Conservation (phyloP, 2,113 vertebrate species). For the Alces alces region DNA sequence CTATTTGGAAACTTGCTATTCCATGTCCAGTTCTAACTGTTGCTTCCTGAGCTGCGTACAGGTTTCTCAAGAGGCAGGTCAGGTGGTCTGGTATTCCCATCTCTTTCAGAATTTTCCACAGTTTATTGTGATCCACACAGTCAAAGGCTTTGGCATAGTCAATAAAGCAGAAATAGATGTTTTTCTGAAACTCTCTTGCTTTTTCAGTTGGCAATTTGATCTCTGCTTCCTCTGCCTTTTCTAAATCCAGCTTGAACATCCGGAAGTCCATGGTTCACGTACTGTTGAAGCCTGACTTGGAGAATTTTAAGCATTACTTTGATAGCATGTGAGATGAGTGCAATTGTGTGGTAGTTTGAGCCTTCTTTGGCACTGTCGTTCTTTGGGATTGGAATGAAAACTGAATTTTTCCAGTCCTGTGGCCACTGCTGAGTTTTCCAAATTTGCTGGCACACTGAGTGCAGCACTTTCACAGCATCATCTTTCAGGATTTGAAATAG, state of each 20-base stretch:
- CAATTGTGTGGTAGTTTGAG: neutral
- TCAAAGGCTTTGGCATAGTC: neutral
- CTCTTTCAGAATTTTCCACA: neutral
- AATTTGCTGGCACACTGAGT: neutral
- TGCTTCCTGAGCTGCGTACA: neutral
- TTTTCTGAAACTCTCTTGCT: neutral
- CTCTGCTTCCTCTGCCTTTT: neutral
- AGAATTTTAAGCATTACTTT: neutral
- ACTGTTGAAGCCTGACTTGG: neutral
- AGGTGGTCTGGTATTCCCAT: neutral
- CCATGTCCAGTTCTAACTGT: neutral
- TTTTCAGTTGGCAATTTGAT: neutral
- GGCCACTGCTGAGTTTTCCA: neutral
- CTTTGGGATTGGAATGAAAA: neutral
- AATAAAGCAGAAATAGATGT: neutral
- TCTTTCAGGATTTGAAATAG: neutral
- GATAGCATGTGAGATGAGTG: neutral
- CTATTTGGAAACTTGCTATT: neutral
- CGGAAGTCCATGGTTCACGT: accelerated
- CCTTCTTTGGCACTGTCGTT: neutral
- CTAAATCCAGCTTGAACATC: neutral
- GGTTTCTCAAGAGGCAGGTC: neutral
- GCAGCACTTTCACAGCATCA: neutral
- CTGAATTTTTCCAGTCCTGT: neutral
- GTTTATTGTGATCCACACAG: neutral